Evolutionary conservation across 2,113 vertebrate genomes (phyloP).

Genomic region (Poeciliopsis retropinna): DNA sequence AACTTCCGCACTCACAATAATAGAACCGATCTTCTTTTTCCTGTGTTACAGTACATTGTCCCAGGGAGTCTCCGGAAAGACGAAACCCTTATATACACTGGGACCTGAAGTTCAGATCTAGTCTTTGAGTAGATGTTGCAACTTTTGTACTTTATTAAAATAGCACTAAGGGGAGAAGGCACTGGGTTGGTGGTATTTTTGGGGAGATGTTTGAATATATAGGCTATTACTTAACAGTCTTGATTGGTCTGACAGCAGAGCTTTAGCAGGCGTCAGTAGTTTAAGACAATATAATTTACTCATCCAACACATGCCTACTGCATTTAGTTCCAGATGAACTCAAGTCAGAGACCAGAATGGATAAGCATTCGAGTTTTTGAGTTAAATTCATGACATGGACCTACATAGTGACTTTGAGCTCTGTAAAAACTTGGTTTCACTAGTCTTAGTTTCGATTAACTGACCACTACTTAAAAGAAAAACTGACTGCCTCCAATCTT

Average conservation of each 20-base stretch:
- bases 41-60: slow-evolving; percentile 64
- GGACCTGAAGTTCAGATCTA: neutral
- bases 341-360: too few relatives aligned
- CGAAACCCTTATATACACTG: slow-evolving; percentile 2
- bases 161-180: neutral
- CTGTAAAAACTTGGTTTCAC: too few relatives aligned
- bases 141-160: neutral
- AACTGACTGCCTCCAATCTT: too few relatives aligned
- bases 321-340: too few relatives aligned
- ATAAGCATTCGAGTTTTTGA: too few relatives aligned
- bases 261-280: neutral
- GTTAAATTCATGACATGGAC: too few relatives aligned
- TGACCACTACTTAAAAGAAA: too few relatives aligned
- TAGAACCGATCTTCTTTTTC: slow-evolving; percentile 58
- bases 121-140: neutral
- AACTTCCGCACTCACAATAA: slow-evolving; percentile 62
- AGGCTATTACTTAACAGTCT: neutral
- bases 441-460: too few relatives aligned
- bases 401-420: too few relatives aligned
- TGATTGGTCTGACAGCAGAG: neutral
- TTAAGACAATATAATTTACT: too few relatives aligned
- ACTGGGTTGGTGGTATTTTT: neutral
- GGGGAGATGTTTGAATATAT: neutral
- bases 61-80: slow-evolving; percentile 20
- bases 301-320: too few relatives aligned